Evolutionary conservation across 2,888 invertebrate species (phyloP).

Genomic region (Cataglyphis livida): DNA sequence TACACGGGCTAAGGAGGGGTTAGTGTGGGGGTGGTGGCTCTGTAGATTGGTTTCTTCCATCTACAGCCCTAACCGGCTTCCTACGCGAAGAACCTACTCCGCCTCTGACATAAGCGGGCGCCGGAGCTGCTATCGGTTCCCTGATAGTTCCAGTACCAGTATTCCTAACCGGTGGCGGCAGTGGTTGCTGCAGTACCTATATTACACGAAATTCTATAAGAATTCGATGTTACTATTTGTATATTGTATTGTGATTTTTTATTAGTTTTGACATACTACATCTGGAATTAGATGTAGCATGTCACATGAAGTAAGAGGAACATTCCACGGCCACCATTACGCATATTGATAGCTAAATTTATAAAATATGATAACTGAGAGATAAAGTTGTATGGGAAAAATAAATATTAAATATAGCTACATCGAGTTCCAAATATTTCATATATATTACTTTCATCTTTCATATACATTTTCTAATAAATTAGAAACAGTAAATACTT

Average conservation of each 20-base stretch:
- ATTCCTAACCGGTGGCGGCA: slow-evolving; percentile 83
- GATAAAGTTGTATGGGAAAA: slow-evolving; percentile 13
- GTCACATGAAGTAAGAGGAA: neutral
- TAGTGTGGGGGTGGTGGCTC: slow-evolving; percentile 86
- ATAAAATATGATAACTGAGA: neutral
- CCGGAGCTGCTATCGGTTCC: slow-evolving; percentile 83
- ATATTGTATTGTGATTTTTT: neutral
- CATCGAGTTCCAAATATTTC: slow-evolving; percentile 10
- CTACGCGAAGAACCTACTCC: slow-evolving; percentile 85
- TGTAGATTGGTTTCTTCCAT: slow-evolving; percentile 86
- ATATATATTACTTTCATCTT: neutral
- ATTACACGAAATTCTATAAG: slow-evolving; percentile 32
- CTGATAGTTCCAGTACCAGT: slow-evolving; percentile 84
- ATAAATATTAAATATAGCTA: slow-evolving; percentile 6
- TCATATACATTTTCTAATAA: neutral
- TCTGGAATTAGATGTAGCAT: slow-evolving; percentile 9
- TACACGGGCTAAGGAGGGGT: slow-evolving; percentile 79
- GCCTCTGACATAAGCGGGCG: slow-evolving; percentile 82
- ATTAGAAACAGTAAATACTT: neutral
- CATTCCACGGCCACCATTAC: neutral
- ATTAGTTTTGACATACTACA: neutral
- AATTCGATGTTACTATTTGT: neutral
- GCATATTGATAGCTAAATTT: neutral
- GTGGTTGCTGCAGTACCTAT: slow-evolving; percentile 84
- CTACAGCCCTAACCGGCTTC: slow-evolving; percentile 86